Percentiles rank a stretch among this genome's conserved stretches.
Evolutionary conservation across 2,888 invertebrate genomes (phyloP).

Genomic region (Noctua pronuba): DNA sequence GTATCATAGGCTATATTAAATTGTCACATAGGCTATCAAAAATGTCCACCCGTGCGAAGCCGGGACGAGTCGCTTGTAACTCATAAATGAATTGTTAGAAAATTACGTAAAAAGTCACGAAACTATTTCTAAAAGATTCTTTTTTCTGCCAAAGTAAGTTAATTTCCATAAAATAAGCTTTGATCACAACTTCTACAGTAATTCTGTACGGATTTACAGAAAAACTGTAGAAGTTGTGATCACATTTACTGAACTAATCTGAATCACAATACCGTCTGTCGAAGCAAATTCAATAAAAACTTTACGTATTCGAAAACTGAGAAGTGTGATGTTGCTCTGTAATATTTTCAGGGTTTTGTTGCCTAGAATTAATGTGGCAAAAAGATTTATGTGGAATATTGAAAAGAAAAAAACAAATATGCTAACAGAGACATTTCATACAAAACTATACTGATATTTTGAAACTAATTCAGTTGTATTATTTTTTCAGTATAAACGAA

Average conservation of each 20-base stretch:
- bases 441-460: neutral
- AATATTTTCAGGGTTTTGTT: neutral
- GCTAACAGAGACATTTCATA: neutral
- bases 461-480: neutral
- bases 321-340: neutral
- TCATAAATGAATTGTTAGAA: neutral
- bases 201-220: no score
- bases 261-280: conserved; percentile 34
- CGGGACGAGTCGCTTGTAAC: no score
- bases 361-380: neutral
- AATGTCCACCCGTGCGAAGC: no score
- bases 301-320: conserved; percentile 19
- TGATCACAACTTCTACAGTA: no score
- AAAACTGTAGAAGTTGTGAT: conserved; percentile 16
- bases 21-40: no score
- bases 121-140: no score
- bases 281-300: conserved; percentile 39
- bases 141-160: neutral
- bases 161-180: neutral
- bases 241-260: conserved; percentile 24
- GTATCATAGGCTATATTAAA: no score
- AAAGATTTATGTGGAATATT: neutral
- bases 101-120: conserved; percentile 2
- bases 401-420: neutral
- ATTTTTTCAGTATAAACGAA: neutral